Conservation (phyloP, 2,113 vertebrate species). For the Gobio gobio region DNA sequence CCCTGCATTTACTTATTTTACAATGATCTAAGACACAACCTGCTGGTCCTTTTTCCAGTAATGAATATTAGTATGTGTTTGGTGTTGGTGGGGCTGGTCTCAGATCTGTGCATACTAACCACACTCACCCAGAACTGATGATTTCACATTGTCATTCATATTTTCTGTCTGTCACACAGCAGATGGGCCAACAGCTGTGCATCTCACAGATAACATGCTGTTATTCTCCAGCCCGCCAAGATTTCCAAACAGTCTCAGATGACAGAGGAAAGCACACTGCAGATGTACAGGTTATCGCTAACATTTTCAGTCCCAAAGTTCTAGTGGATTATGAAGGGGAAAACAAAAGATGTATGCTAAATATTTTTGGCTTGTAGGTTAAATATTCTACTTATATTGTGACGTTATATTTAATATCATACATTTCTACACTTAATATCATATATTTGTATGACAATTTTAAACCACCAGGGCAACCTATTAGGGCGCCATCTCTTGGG, state of each 20-base stretch:
- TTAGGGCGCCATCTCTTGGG: no score
- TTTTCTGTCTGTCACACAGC: slow-evolving; percentile 20
- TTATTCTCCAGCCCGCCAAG: not conserved
- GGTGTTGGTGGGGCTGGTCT: not conserved
- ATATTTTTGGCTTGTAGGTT: not conserved
- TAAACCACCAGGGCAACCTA: no score
- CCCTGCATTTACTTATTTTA: not conserved
- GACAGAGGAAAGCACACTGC: not conserved
- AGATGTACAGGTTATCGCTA: not conserved
- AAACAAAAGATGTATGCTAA: not conserved
- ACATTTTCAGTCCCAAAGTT: no score
- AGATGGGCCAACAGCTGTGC: slow-evolving; percentile 26
- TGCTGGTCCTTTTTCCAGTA: not conserved
- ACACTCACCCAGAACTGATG: slow-evolving; percentile 16
- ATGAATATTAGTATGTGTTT: no score
- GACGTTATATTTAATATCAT: not conserved
- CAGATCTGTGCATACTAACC: not conserved
- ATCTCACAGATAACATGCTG: slow-evolving; percentile 14
- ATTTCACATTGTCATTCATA: not conserved
- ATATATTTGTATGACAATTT: not conserved
- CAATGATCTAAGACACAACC: not conserved
- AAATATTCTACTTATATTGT: not conserved
- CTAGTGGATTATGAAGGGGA: no score
- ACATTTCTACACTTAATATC: no score
- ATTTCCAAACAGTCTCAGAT: slow-evolving; percentile 5